Percentiles rank a stretch among this genome's conserved stretches.
These are phyloP conservation scores for Misgurnus mizolepis DNA, from an alignment of 2,113 vertebrate species.

Conservation along the genomic window DNA sequence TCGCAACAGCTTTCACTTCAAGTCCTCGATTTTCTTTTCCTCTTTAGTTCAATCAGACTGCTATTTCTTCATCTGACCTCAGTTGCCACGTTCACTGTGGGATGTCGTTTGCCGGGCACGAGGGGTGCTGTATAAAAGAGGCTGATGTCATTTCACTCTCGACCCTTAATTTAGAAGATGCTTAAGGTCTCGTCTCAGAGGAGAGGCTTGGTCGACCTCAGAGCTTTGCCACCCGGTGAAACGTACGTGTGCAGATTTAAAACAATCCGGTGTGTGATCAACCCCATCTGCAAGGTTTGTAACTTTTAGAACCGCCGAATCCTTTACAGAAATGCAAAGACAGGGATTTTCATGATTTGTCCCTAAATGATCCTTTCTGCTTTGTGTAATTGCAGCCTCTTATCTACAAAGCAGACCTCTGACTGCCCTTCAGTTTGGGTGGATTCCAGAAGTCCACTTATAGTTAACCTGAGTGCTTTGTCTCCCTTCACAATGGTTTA, in stretches of 20 bases:
- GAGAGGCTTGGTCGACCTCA: constrained; percentile 32
- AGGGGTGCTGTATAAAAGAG: constrained; percentile 38
- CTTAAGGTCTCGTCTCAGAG: constrained; percentile 25
- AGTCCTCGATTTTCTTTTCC: constrained; percentile 8
- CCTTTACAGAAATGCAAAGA: neutral
- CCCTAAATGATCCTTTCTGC: constrained; percentile 18
- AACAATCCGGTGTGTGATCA: neutral
- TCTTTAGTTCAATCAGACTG: constrained; percentile 26
- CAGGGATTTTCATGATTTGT: constrained; percentile 10
- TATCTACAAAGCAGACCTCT: constrained; percentile 34
- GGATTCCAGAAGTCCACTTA: constrained; percentile 31
- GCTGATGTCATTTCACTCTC: constrained; percentile 21
- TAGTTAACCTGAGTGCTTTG: constrained; percentile 11
- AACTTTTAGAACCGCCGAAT: neutral
- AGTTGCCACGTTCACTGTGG: constrained; percentile 15
- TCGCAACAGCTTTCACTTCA: constrained; percentile 12
- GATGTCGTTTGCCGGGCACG: constrained; percentile 34
- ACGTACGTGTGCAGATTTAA: constrained; percentile 41
- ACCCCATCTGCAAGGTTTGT: neutral
- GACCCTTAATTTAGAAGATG: constrained; percentile 47
- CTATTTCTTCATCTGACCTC: constrained; percentile 25
- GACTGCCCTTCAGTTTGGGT: constrained; percentile 16
- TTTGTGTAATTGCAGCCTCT: constrained; percentile 27
- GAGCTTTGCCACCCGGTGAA: constrained; percentile 37
- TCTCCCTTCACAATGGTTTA: neutral